Conservation (phyloP, 2,888 invertebrate genomes). For the Tortricodes alternella region DNA sequence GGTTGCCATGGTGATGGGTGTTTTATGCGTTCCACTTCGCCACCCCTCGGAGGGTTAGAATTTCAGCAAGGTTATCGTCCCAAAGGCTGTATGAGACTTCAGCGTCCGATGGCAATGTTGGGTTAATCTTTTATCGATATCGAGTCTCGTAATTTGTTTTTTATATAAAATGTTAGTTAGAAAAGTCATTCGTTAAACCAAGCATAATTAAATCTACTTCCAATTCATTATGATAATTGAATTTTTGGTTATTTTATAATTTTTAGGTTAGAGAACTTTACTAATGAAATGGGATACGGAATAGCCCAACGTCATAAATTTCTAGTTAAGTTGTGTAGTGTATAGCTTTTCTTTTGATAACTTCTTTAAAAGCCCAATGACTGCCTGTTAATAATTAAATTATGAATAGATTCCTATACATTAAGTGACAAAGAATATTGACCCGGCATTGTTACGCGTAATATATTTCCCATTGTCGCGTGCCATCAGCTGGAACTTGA, state of each 20-base stretch:
- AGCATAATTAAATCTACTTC: too few species aligned
- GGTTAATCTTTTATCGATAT: constrained; percentile 18
- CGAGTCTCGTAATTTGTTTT: not conserved
- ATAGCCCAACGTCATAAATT: too few species aligned
- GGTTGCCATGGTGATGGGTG: constrained; percentile 67
- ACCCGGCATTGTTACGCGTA: constrained; percentile 2
- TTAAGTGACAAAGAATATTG: constrained; percentile 18
- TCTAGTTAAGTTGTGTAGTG: too few species aligned
- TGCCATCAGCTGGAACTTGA: not conserved
- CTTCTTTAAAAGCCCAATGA: not conserved
- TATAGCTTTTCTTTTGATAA: not conserved
- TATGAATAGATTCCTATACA: constrained; percentile 9
- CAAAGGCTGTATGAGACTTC: constrained; percentile 31
- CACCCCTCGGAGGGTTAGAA: constrained; percentile 42
- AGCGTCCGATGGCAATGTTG: constrained; percentile 14
- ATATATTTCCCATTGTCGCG: constrained; percentile 23
- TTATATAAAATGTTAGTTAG: too few species aligned
- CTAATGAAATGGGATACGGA: too few species aligned
- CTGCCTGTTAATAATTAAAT: not conserved
- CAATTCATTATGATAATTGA: too few species aligned
- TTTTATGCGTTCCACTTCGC: constrained; percentile 70
- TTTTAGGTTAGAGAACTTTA: too few species aligned
- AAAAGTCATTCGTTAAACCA: too few species aligned
- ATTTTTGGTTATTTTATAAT: too few species aligned
- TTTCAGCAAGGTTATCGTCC: constrained; percentile 54